Conservation (phyloP, 2,113 vertebrate genomes). For the Neofelis nebulosa region DNA sequence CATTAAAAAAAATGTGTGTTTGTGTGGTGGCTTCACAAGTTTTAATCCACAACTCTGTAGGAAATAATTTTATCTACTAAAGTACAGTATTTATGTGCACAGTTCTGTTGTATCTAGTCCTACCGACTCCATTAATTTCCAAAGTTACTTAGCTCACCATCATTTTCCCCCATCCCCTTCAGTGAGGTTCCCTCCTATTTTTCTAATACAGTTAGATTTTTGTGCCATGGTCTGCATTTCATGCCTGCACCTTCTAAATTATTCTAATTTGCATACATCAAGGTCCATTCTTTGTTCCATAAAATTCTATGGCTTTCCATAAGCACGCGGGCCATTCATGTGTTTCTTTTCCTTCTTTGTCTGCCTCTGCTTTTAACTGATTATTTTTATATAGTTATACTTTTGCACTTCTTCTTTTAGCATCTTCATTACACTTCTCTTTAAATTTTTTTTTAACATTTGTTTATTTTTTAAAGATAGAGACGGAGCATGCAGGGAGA, state of each 20-base stretch:
- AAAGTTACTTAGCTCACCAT: neutral
- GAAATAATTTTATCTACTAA: neutral
- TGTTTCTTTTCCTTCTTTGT: neutral
- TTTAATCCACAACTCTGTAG: neutral
- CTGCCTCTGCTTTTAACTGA: neutral
- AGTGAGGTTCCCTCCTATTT: no score
- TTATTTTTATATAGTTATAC: neutral
- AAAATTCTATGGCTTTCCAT: neutral
- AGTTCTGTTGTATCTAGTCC: neutral
- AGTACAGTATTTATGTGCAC: neutral
- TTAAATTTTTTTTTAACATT: neutral
- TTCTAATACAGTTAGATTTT: neutral
- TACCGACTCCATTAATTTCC: neutral
- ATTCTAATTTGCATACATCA: neutral
- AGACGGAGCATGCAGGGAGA: no score
- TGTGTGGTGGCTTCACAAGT: neutral
- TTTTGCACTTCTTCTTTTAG: neutral
- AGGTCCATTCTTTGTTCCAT: neutral
- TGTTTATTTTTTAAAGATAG: no score
- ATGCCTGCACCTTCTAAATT: neutral
- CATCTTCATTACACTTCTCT: no score
- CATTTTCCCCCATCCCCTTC: neutral
- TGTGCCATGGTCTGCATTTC: neutral
- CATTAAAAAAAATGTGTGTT: no score
- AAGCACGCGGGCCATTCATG: neutral